Evolutionary conservation across 2,797 vertebrate species (phyloP).

Genomic region (Mastacembelus armatus): DNA sequence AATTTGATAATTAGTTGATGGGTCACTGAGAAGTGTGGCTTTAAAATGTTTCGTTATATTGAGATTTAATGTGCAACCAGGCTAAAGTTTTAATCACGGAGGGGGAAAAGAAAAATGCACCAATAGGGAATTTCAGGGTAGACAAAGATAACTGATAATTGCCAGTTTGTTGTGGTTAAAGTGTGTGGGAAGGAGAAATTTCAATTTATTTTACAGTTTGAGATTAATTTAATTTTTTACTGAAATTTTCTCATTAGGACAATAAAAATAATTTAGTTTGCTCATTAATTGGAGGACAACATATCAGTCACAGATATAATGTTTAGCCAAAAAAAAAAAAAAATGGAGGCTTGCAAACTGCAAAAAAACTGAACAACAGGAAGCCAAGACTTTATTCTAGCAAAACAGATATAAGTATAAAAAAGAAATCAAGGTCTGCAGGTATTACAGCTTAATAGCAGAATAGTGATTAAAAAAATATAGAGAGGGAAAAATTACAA

Average conservation of each 20-base stretch:
- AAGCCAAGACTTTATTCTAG: not conserved
- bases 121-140: not conserved
- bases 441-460: conserved; percentile 37
- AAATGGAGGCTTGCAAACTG: not conserved
- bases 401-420: not conserved
- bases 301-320: not conserved
- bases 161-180: not conserved
- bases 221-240: conserved; percentile 17
- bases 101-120: not conserved
- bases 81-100: not conserved
- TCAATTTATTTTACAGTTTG: too few relatives aligned
- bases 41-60: not conserved
- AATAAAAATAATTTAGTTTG: conserved; percentile 21
- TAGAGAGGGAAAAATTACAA: conserved; percentile 9
- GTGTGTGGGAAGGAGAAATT: too few relatives aligned
- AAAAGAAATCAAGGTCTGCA: conserved; percentile 17
- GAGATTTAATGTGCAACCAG: not conserved
- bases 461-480: conserved; percentile 57
- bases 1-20: too few relatives aligned
- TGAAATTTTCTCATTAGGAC: conserved; percentile 39
- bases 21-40: not conserved
- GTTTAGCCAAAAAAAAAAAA: not conserved
- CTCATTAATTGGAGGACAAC: conserved; percentile 28
- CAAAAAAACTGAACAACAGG: not conserved
- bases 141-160: not conserved